phyloP scores from a whole-genome alignment of 2,888 invertebrate genomes.

The Apamea monoglypha region DNA sequence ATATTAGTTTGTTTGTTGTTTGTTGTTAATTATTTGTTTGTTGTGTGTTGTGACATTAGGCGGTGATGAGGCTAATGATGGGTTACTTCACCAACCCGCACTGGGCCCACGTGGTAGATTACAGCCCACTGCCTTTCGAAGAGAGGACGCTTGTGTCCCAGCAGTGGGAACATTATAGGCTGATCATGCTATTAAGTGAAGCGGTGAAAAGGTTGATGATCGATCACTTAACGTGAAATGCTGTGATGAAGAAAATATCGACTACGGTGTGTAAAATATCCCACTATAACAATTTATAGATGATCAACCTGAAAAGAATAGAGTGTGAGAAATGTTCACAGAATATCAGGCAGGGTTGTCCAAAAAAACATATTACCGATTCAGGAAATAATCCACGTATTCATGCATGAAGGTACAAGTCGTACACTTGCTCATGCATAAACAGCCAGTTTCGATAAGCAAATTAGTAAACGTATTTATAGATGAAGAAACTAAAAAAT shows the following conservation, averaged over 20 bases:
- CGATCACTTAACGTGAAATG: not conserved
- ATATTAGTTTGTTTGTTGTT: constrained; percentile 8
- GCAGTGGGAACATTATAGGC: too few species aligned
- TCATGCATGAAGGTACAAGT: not conserved
- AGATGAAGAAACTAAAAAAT: not conserved
- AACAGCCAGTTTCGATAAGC: not conserved
- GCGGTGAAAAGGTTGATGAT: not conserved
- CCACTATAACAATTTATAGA: not conserved
- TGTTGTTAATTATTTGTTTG: too few species aligned
- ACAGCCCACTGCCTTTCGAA: too few species aligned
- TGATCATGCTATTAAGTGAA: too few species aligned
- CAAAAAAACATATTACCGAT: not conserved
- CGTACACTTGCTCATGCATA: constrained; percentile 1
- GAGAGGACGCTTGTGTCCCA: too few species aligned
- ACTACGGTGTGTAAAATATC: not conserved
- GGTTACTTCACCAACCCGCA: too few species aligned
- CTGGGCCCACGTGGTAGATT: too few species aligned
- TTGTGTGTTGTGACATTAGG: not conserved
- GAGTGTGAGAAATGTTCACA: not conserved
- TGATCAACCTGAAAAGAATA: not conserved
- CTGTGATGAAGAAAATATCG: not conserved
- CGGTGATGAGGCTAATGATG: not conserved
- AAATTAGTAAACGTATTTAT: not conserved
- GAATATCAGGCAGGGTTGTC: too few species aligned
- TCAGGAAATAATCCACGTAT: not conserved